Conservation (phyloP, 2,797 vertebrate genomes). For the Perdix hodgsoniae region DNA sequence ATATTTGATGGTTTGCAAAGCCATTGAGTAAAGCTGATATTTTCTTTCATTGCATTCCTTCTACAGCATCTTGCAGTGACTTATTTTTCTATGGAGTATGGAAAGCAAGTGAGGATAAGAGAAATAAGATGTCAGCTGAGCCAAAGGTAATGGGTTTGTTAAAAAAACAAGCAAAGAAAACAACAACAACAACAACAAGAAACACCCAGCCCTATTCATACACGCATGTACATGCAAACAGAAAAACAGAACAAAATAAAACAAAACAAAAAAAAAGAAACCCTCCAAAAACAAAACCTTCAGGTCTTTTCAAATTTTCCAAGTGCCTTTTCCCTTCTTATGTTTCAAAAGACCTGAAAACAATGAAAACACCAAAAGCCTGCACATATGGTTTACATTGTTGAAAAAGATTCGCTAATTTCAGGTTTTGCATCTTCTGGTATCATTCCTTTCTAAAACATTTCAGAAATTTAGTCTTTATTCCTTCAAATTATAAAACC, state of each 20-base stretch:
- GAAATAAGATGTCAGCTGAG: not conserved
- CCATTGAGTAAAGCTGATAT: not conserved
- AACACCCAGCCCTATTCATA: too few relatives aligned
- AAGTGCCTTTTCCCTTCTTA: not conserved
- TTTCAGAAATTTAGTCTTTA: not conserved
- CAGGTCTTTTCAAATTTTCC: not conserved
- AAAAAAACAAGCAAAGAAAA: not conserved
- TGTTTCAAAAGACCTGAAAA: not conserved
- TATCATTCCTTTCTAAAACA: not conserved
- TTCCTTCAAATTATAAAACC: not conserved
- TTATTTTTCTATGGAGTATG: not conserved
- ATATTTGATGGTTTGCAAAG: not conserved
- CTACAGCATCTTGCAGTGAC: not conserved
- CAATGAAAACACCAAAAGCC: not conserved
- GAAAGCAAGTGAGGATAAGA: not conserved
- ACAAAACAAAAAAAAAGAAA: not conserved
- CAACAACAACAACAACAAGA: accelerated
- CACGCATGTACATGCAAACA: not conserved
- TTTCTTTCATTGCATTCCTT: not conserved
- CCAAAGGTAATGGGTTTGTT: not conserved
- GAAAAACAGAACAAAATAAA: too few relatives aligned
- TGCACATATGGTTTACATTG: not conserved
- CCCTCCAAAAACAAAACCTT: too few relatives aligned
- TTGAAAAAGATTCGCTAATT: not conserved
- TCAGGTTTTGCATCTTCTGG: not conserved